Percentiles rank a stretch among this genome's conserved stretches.
These are phyloP conservation scores for Steinernema hermaphroditum DNA, from an alignment of 2,888 invertebrate species.

Conservation along the genomic window DNA sequence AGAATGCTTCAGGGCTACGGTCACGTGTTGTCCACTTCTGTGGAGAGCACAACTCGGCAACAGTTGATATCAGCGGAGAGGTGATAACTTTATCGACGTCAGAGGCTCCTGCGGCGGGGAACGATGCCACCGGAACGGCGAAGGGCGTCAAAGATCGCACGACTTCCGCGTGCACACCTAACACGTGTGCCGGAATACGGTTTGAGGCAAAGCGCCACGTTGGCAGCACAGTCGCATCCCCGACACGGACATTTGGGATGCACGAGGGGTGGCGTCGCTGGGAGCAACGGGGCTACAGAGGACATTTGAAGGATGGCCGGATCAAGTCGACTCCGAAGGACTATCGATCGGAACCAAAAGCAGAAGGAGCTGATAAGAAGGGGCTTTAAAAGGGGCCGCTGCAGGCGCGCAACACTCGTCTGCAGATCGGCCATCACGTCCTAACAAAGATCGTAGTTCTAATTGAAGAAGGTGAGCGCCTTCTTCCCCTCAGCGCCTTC, in stretches of 20 bases:
- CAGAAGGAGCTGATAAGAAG: slow-evolving; percentile 15
- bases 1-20: too few relatives aligned
- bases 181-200: slow-evolving; percentile 5
- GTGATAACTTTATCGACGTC: not conserved
- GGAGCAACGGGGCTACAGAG: not conserved
- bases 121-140: not conserved
- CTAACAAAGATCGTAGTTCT: not conserved
- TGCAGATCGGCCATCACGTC: not conserved
- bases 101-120: not conserved
- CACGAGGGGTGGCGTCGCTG: not conserved
- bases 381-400: not conserved
- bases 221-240: not conserved
- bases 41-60: not conserved
- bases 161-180: not conserved
- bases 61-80: slow-evolving; percentile 3
- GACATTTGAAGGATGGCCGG: not conserved
- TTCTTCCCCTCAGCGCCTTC: too few relatives aligned
- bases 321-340: not conserved
- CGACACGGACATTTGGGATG: not conserved
- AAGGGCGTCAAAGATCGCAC: not conserved
- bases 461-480: slow-evolving; percentile 9
- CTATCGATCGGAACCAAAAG: slow-evolving; percentile 1
- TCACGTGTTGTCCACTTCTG: not conserved
- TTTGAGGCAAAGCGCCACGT: not conserved
- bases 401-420: not conserved